These are phyloP conservation scores for Propithecus deckenii DNA, from an alignment of 2,797 vertebrate species.

Conservation along the genomic window DNA sequence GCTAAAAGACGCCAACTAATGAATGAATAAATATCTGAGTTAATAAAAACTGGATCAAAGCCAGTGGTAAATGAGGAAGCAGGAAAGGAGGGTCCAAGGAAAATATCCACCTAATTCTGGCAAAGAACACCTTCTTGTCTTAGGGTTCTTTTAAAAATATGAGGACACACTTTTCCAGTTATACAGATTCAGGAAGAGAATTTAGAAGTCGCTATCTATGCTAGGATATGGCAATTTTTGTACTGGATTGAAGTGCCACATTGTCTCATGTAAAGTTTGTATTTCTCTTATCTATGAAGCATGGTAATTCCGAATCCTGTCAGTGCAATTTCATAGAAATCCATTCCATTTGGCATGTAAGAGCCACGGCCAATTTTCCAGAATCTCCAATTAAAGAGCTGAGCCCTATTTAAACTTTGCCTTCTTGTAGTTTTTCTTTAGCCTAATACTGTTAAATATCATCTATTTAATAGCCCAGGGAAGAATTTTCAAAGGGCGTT, in stretches of 20 bases:
- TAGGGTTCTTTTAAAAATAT: not conserved
- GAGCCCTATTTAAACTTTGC: not conserved
- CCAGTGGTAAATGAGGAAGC: constrained; percentile 37
- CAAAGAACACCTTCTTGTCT: not conserved
- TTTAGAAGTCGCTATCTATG: not conserved
- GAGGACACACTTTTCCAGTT: not conserved
- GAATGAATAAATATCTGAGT: not conserved
- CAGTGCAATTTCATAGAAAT: not conserved
- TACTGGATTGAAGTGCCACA: not conserved
- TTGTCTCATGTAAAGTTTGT: not conserved
- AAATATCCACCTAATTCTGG: not conserved
- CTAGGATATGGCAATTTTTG: not conserved
- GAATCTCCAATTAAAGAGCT: not conserved
- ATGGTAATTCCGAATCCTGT: not conserved
- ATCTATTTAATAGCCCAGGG: constrained; percentile 70
- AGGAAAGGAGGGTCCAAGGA: not conserved
- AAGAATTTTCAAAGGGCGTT: constrained; percentile 76
- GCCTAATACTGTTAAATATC: constrained; percentile 63
- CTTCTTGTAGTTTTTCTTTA: constrained; percentile 66
- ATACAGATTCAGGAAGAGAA: not conserved
- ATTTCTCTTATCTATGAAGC: not conserved
- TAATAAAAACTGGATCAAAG: constrained; percentile 20
- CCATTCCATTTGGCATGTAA: not conserved
- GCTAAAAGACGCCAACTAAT: constrained; percentile 15
- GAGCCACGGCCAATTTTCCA: not conserved